Base-by-base conservation (phyloP, 2,797 vertebrate genomes). In the Coccyzus lansbergi region DNA sequence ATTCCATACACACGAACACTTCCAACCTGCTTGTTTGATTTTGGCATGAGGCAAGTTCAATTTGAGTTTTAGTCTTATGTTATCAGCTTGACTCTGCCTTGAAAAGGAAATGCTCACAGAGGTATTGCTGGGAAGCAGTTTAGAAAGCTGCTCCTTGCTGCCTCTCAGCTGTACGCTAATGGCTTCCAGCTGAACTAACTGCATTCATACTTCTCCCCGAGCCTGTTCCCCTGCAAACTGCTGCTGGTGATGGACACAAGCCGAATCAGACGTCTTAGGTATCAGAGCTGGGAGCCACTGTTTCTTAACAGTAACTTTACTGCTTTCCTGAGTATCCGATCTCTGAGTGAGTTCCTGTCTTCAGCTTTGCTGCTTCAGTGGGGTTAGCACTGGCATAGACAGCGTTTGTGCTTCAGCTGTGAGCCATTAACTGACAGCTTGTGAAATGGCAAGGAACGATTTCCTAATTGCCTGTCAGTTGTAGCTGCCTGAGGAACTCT, bases 391-490 rank as follows among this genome's bases (percentile, higher is more conserved):
- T 93, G 4, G 11, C 65, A 21, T 64, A 10, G 2, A 79, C 15
- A 2, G 53, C 71, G 88, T 49, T 84, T 95, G 82, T n/a, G 58
- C 82, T 91, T 96, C 96, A 95, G 93, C 92, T 96, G 95, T 91
- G 76, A 95, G 79, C 78, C 95, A 91, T 96, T 96, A 95, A 85
- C 91, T 88, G 91, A 91, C 89, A 96, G 91, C 92, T 90, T 95
- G 76, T 94, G 96, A 94, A 96, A 96, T 83, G 72, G 89, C 83
- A 86, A 91, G 79, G 79, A 96, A 83, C 85, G 91, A 86, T 94
- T 92, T 91, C 92, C 94, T 95, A 96, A 96, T 95, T 96, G 89
- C 87, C 89, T 94, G 92, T 96, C 96, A 91, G 94, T 77, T 94
- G 92, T 58, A 89, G 84, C 87, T 92, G 82, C 79, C 89, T 42